These are phyloP conservation scores for Leucoraja ocellata DNA, from an alignment of 2,797 vertebrate genomes.

Conservation along the genomic window DNA sequence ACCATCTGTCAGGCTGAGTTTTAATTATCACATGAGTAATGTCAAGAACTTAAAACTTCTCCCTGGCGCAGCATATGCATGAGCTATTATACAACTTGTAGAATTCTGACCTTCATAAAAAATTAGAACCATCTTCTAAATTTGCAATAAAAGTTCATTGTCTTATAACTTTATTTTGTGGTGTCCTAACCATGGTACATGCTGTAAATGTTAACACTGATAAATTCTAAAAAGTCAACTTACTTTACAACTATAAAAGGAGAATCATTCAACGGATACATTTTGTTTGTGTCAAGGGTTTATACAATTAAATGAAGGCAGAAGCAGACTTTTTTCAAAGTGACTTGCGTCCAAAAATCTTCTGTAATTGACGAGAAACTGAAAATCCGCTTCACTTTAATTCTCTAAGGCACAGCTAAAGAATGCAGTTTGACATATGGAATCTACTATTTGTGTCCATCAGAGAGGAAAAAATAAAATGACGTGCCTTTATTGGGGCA, in stretches of 20 bases:
- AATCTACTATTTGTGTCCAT: background rate
- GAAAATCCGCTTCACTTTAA: background rate
- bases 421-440: background rate
- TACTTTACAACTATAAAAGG: too few relatives aligned
- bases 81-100: background rate
- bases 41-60: background rate
- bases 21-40: background rate
- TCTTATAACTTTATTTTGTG: background rate
- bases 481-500: constrained; percentile 54
- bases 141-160: background rate
- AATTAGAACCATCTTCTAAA: background rate
- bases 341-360: background rate
- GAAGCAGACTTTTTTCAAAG: too few relatives aligned
- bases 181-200: background rate
- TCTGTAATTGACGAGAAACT: background rate
- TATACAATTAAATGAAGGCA: background rate
- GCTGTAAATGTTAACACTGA: background rate
- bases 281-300: background rate
- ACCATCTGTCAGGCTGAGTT: background rate
- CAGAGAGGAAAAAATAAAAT: background rate
- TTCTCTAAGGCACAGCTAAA: background rate
- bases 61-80: background rate
- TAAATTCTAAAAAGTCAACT: too few relatives aligned
- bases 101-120: background rate
- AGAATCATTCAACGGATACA: background rate